These are phyloP conservation scores for Hemicrepidius hirtus DNA, from an alignment of 2,888 invertebrate genomes.

Conservation along the genomic window DNA sequence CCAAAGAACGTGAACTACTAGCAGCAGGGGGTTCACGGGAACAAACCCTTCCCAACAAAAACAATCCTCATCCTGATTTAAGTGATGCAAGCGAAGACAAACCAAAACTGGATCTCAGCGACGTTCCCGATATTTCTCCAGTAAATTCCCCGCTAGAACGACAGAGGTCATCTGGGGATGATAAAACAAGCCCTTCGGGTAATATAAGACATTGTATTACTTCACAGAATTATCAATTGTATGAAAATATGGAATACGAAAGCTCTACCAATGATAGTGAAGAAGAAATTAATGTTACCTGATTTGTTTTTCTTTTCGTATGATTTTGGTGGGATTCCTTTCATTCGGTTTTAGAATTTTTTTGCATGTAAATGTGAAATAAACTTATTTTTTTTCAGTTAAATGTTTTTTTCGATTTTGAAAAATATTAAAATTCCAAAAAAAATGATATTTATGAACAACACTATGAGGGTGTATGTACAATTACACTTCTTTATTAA, in stretches of 20 bases:
- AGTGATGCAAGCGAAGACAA: slow-evolving; percentile 92
- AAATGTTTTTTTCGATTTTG: no score
- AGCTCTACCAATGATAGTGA: slow-evolving; percentile 78
- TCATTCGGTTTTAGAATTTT: background rate
- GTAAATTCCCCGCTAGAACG: slow-evolving; percentile 67
- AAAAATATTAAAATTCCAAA: slow-evolving; percentile 11
- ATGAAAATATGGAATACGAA: slow-evolving; percentile 73
- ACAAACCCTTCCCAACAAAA: slow-evolving; percentile 96
- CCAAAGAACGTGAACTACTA: slow-evolving; percentile 94
- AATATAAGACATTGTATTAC: slow-evolving; percentile 53
- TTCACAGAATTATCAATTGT: slow-evolving; percentile 65
- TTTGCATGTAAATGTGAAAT: no score
- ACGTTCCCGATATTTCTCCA: slow-evolving; percentile 76
- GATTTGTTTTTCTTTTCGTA: slow-evolving; percentile 72
- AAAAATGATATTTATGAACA: slow-evolving; percentile 20
- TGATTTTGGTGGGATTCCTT: background rate
- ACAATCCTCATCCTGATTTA: slow-evolving; percentile 95
- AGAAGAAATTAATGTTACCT: slow-evolving; percentile 92
- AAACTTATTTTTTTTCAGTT: no score
- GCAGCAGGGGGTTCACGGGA: slow-evolving; percentile 96
- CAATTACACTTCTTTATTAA: slow-evolving; percentile 36
- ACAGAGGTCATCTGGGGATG: slow-evolving; percentile 56
- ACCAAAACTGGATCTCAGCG: slow-evolving; percentile 78
- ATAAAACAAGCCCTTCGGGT: slow-evolving; percentile 45
- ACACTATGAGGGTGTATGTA: slow-evolving; percentile 27